Evolutionary conservation across 2,888 invertebrate genomes (phyloP).

Genomic region (Aethes cnicana): DNA sequence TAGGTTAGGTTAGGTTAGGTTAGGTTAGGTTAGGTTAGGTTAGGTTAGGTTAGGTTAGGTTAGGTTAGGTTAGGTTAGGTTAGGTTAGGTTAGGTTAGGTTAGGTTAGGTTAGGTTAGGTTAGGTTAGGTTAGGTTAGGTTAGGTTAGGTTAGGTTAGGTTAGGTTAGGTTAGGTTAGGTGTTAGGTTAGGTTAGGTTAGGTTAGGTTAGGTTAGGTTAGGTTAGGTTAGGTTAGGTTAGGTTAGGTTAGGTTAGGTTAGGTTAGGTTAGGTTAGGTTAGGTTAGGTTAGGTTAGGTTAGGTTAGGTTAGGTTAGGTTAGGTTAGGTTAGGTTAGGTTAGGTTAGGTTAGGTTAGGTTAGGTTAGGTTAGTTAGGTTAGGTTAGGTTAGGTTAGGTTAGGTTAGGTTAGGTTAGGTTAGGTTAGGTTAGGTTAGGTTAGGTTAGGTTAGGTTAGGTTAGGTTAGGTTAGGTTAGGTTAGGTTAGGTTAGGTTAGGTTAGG

Average conservation of each 20-base stretch:
- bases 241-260: neutral
- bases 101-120: neutral
- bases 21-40: conserved; percentile 12
- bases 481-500: neutral
- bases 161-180: neutral
- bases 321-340: neutral
- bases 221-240: neutral
- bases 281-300: neutral
- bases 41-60: conserved; percentile 12
- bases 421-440: neutral
- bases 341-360: neutral
- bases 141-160: neutral
- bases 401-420: neutral
- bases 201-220: no score
- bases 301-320: neutral
- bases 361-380: neutral
- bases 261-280: neutral
- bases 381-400: neutral
- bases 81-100: conserved; percentile 7
- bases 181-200: no score
- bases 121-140: neutral
- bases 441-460: neutral
- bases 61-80: conserved; percentile 12
- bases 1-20: conserved; percentile 11
- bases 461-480: neutral